Base-by-base conservation (phyloP, 2,888 invertebrate species). In the Acronicta aceris region DNA sequence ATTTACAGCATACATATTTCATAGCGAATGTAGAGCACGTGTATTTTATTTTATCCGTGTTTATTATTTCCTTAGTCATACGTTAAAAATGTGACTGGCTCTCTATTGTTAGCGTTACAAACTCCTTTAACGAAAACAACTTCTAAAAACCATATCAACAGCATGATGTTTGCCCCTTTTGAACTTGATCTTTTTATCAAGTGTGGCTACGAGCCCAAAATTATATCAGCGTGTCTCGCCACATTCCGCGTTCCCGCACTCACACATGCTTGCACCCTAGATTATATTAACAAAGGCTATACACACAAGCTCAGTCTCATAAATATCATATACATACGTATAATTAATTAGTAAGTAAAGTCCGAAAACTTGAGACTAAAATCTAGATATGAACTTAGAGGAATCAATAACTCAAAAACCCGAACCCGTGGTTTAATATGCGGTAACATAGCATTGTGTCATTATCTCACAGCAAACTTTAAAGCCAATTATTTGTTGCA, bases 141-240 rank as follows among this genome's bases (percentile, higher is more conserved):
- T 74, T 67, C 70, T 74, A 69, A 74, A 81, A 72, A 56, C 66
- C 78, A 79, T 88, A 87, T 87, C 85, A 81, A 79, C 78, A 70
- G 71, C 66, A 71, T 79, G 80, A 77, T 79, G 81, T 79, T 83
- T 87, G 88, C 83, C 91, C 91, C 89, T 92, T 72, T 90, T 93
- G 93, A 93, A 93, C 93, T 93, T 93, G 92, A 92, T 93, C 89
- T 91, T 89, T 90, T 92, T 93, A 93, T 93, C 93, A 89, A 88
- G 84, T 82, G 85, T 84, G 82, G 79, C 86, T 85, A 82, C 80
- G 84, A 82, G 83, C 83, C 81, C 82, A 60, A 91, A 90, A 89
- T 89, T 86, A 89, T 91, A 92, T 91, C 90, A 88, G 86, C 86
- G 81, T 52, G 17, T 76, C 84, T 79, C 75, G 86, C 81, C 85